Conservation (phyloP, 2,888 invertebrate species). For the Agriopis aurantiaria region DNA sequence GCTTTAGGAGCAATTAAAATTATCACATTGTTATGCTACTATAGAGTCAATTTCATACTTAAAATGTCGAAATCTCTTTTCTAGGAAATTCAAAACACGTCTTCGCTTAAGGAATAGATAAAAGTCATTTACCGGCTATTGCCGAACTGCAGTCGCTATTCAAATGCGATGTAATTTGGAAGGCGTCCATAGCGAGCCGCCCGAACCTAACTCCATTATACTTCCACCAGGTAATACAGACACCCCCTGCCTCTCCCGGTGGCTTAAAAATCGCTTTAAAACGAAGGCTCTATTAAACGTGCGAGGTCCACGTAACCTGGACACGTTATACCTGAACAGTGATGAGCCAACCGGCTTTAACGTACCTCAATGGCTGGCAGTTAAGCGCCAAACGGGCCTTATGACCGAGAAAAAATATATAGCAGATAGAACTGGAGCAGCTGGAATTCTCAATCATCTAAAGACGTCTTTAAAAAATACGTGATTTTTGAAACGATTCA, state of each 20-base stretch:
- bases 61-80: neutral
- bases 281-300: constrained; percentile 41
- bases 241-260: constrained; percentile 49
- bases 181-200: constrained; percentile 70
- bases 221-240: constrained; percentile 60
- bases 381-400: constrained; percentile 73
- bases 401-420: constrained; percentile 62
- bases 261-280: constrained; percentile 50
- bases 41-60: too few relatives aligned
- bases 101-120: constrained; percentile 57
- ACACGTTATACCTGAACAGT: constrained; percentile 68
- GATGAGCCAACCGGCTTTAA: constrained; percentile 77
- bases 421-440: constrained; percentile 62
- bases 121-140: constrained; percentile 71
- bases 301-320: constrained; percentile 62
- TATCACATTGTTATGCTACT: neutral
- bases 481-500: neutral
- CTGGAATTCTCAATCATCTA: constrained; percentile 41
- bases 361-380: constrained; percentile 73
- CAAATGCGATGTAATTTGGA: constrained; percentile 81
- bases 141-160: constrained; percentile 71
- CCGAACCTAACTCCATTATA: constrained; percentile 65
- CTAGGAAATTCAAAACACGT: constrained; percentile 41
- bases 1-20: too few relatives aligned
- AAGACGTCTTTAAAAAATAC: constrained; percentile 11